phyloP scores from a whole-genome alignment of 2,113 vertebrate species.

The Leucoraja erinaceus region DNA sequence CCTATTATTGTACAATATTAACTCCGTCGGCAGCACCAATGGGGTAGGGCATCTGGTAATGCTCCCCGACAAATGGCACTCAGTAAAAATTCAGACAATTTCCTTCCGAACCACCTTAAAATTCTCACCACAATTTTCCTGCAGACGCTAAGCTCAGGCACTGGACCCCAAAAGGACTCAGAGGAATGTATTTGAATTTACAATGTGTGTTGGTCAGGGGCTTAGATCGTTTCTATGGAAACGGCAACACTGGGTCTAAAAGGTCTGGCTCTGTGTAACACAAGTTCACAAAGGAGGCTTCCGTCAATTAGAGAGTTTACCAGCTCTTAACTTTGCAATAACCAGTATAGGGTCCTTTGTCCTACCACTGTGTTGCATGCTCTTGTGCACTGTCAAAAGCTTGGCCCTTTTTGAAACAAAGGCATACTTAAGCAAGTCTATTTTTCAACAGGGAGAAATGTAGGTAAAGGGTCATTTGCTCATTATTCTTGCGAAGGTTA shows the following conservation, averaged over 20 bases:
- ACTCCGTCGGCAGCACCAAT: constrained; percentile 43
- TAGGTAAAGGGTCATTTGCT: constrained; percentile 33
- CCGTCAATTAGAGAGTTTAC: constrained; percentile 36
- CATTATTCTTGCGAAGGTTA: constrained; percentile 33
- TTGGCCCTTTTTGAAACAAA: constrained; percentile 28
- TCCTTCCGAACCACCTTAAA: background rate
- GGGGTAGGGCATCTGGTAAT: background rate
- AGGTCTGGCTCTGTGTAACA: constrained; percentile 15
- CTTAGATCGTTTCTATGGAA: constrained; percentile 22
- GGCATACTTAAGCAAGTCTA: constrained; percentile 35
- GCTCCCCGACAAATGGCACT: background rate
- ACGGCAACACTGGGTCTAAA: constrained; percentile 13
- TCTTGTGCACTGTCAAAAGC: constrained; percentile 1
- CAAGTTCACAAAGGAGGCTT: constrained; percentile 37
- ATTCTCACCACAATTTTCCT: background rate
- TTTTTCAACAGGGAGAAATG: constrained; percentile 2
- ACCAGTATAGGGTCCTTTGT: background rate
- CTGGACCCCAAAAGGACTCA: background rate
- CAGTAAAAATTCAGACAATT: background rate
- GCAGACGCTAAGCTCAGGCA: background rate
- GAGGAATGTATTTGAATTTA: constrained; percentile 29
- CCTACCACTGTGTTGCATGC: background rate
- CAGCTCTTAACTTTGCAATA: constrained; percentile 37
- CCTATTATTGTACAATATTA: background rate
- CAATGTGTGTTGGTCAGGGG: constrained; percentile 23